Conservation (phyloP, 2,113 vertebrate genomes). For the Desmodus rotundus region DNA sequence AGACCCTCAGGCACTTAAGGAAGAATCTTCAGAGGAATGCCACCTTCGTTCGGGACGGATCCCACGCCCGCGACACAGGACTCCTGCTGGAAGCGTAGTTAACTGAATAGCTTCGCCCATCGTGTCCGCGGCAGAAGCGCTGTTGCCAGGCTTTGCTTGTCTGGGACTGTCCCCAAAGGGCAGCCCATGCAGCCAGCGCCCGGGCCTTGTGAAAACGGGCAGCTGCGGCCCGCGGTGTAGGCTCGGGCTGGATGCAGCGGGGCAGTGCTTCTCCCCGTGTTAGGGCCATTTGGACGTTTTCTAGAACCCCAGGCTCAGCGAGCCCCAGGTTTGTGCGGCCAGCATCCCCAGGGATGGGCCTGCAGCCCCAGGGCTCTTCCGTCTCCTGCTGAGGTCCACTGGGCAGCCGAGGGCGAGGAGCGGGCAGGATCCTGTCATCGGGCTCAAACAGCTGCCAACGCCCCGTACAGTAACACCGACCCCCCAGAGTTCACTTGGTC, state of each 20-base stretch:
- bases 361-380: not conserved
- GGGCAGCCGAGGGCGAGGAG: not conserved
- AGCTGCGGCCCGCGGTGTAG: not conserved
- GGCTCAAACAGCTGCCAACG: rapidly evolving
- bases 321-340: not conserved
- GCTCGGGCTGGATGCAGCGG: too few relatives aligned
- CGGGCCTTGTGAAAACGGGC: not conserved
- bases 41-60: rapidly evolving
- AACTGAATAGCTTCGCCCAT: rapidly evolving
- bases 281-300: too few relatives aligned
- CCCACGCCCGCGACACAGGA: rapidly evolving
- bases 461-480: rapidly evolving
- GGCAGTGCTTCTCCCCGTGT: not conserved
- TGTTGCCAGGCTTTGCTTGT: rapidly evolving
- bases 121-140: rapidly evolving
- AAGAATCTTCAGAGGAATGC: not conserved
- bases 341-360: not conserved
- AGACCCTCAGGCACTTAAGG: rapidly evolving
- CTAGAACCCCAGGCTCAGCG: not conserved
- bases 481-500: not conserved
- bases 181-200: too few relatives aligned
- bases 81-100: rapidly evolving
- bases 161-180: not conserved
- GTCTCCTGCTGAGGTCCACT: rapidly evolving
- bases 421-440: not conserved